These are phyloP conservation scores for Lepidocyrtinus sp. DNA, from an alignment of 2,888 invertebrate genomes.

Conservation along the genomic window DNA sequence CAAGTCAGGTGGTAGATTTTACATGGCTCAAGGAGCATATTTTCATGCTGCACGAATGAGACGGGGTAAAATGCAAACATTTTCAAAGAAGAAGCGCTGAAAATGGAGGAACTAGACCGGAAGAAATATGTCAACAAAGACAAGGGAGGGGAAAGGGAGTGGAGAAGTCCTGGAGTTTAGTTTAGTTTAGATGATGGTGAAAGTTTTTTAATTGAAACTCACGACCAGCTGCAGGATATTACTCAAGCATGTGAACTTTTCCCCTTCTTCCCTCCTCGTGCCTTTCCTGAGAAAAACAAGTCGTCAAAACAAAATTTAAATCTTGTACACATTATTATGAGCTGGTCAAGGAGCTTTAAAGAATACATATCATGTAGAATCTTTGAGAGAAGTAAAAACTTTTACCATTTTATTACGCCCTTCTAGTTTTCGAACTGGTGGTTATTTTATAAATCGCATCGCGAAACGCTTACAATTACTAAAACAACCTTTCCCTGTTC, in stretches of 20 bases:
- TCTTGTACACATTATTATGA: not conserved
- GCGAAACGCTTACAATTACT: not conserved
- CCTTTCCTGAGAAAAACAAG: not conserved
- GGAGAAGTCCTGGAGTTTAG: not conserved
- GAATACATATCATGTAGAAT: too few species aligned
- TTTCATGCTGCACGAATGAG: not conserved
- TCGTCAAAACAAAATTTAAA: not conserved
- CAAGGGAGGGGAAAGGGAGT: constrained; percentile 7
- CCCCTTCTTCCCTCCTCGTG: not conserved
- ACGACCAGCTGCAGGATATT: constrained; percentile 23
- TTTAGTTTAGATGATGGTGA: not conserved
- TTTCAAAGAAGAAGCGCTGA: not conserved
- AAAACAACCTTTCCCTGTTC: not conserved
- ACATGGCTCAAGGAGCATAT: not conserved
- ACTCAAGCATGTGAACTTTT: constrained; percentile 18
- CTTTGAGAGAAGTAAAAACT: too few species aligned
- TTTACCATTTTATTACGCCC: too few species aligned
- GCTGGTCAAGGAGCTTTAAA: not conserved
- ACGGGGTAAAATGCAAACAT: not conserved
- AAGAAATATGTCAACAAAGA: constrained; percentile 39
- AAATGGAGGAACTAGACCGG: constrained; percentile 38
- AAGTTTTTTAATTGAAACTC: constrained; percentile 30
- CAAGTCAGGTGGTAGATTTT: not conserved
- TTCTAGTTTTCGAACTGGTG: not conserved
- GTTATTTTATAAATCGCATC: not conserved